A percentile compares a stretch with the other conserved stretches of the same genome.
These are phyloP conservation scores for Drosophila melanica DNA, from an alignment of 1,140 invertebrate species.

Conservation along the genomic window DNA sequence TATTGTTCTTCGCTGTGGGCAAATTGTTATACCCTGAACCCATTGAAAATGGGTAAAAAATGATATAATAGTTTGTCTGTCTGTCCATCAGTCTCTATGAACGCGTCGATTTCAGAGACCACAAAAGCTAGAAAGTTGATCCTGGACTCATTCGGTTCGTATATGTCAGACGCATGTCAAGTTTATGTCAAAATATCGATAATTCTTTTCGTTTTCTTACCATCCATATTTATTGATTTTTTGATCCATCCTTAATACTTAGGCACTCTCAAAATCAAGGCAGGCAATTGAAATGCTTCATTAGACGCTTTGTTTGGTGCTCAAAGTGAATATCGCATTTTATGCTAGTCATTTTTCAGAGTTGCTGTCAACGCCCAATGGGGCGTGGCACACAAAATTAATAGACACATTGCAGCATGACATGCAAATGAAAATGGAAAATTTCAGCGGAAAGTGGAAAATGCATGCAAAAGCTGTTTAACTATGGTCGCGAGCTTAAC, in stretches of 20 bases:
- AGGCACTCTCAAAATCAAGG: slow-evolving; percentile 50
- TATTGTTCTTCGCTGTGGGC: neutral
- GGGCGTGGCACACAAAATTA: slow-evolving; percentile 65
- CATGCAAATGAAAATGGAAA: slow-evolving; percentile 7
- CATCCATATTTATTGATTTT: too few species aligned
- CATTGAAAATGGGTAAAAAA: too few species aligned
- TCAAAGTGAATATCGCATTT: slow-evolving; percentile 16
- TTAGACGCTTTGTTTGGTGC: slow-evolving; percentile 52
- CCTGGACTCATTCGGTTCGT: too few species aligned
- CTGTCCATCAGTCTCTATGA: too few species aligned
- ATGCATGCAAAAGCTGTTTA: slow-evolving; percentile 25
- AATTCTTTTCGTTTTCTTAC: too few species aligned
- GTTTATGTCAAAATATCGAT: too few species aligned
- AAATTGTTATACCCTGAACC: too few species aligned
- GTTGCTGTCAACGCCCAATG: slow-evolving; percentile 54
- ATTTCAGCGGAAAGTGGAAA: slow-evolving; percentile 20
- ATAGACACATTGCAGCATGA: slow-evolving; percentile 55
- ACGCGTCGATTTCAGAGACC: too few species aligned
- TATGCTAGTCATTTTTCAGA: slow-evolving; percentile 62
- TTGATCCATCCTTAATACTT: too few species aligned
- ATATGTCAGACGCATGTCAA: too few species aligned
- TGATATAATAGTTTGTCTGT: too few species aligned
- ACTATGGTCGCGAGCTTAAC: slow-evolving; percentile 10
- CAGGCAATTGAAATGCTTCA: slow-evolving; percentile 59
- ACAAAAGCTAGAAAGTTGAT: too few species aligned